Conservation (phyloP, 2,113 vertebrate species). For the Brienomyrus brachyistius region DNA sequence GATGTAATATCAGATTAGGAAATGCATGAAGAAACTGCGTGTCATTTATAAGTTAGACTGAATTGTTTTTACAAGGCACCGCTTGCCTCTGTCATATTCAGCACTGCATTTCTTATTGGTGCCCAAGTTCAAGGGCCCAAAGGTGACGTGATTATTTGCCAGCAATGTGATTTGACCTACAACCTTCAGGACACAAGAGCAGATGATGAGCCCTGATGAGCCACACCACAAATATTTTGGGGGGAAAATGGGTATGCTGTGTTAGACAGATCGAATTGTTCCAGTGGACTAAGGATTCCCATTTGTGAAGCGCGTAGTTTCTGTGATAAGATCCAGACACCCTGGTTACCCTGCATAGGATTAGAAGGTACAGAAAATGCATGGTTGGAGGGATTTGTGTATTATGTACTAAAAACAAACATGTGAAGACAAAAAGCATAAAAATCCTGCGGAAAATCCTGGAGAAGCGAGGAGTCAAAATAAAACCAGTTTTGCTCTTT, state of each 20-base stretch:
- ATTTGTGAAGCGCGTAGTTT: not conserved
- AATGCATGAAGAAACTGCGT: not conserved
- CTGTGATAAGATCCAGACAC: not conserved
- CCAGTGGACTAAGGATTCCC: not conserved
- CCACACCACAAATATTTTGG: not conserved
- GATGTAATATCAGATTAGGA: not conserved
- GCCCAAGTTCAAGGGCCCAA: not conserved
- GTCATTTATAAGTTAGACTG: not conserved
- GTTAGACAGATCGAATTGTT: not conserved
- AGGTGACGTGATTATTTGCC: not conserved
- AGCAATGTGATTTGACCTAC: not conserved
- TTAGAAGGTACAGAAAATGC: not conserved
- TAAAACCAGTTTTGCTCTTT: not conserved
- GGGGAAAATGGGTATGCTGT: not conserved
- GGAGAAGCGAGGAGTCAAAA: not conserved
- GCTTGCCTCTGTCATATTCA: not conserved
- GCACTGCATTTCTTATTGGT: not conserved
- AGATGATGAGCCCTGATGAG: not conserved
- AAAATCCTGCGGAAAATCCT: too few relatives aligned
- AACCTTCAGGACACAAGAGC: not conserved
- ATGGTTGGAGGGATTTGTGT: not conserved
- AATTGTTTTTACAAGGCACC: not conserved
- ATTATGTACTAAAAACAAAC: not conserved
- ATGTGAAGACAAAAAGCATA: not conserved
- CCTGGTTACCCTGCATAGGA: not conserved